Conservation (phyloP, 2,797 vertebrate genomes). For the Pampus argenteus region DNA sequence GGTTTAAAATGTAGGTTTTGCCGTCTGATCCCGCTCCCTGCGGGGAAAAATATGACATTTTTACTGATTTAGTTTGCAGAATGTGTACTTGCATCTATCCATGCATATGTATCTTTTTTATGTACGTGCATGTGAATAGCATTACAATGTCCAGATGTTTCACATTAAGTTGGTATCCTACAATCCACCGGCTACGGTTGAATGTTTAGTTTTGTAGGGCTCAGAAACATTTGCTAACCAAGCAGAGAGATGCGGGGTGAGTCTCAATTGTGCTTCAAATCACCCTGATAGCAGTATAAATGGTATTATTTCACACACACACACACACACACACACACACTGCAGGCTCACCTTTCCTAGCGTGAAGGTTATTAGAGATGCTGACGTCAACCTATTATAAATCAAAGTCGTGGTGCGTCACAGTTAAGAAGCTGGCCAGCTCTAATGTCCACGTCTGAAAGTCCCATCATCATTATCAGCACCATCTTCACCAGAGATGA, state of each 20-base stretch:
- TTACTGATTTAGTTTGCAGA: slow-evolving; percentile 29
- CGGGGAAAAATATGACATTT: slow-evolving; percentile 7
- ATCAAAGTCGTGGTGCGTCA: slow-evolving; percentile 61
- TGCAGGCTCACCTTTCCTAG: slow-evolving; percentile 54
- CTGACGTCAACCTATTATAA: slow-evolving; percentile 70
- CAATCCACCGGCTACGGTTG: slow-evolving; percentile 17
- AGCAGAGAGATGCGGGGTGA: slow-evolving; percentile 10
- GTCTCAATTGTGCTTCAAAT: slow-evolving; percentile 34
- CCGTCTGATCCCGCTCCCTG: not conserved
- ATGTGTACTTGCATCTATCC: slow-evolving; percentile 12
- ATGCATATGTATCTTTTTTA: slow-evolving; percentile 14
- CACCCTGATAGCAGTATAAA: slow-evolving; percentile 18
- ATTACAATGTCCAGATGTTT: slow-evolving; percentile 47
- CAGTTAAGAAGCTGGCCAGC: slow-evolving; percentile 45
- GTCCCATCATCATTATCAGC: slow-evolving; percentile 72
- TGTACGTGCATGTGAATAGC: not conserved
- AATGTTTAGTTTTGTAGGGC: slow-evolving; percentile 22
- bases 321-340: slow-evolving; percentile 12
- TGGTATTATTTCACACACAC: not conserved
- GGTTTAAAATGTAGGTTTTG: not conserved
- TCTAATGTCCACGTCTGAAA: slow-evolving; percentile 70
- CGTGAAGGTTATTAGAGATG: slow-evolving; percentile 45
- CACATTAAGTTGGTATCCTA: slow-evolving; percentile 25
- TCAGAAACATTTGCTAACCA: slow-evolving; percentile 32
- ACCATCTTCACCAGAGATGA: slow-evolving; percentile 45